Evolutionary conservation across 2,113 vertebrate species (phyloP), one percentile per base, ranked within the genome.

Genomic region (Leucosticte australis): DNA sequence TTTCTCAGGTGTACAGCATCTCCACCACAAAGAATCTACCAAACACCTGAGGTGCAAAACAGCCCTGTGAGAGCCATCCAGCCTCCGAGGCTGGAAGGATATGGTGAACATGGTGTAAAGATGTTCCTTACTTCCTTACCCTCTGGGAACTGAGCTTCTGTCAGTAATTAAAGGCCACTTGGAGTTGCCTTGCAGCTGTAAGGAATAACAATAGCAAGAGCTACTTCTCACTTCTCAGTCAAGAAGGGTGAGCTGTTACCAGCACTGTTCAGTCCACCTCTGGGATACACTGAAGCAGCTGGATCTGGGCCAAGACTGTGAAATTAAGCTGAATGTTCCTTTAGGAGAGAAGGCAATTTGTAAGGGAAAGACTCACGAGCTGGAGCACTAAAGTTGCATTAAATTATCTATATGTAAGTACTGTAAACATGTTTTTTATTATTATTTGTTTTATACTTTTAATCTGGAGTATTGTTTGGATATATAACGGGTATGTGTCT

Each of bases 301-400:
- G 6, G 50, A 55, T 81, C 41, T 64, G 74, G 65, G 49, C 53
- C 63, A 70, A 52, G 21, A 64, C 39, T 47, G 11, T 22, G 33
- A 79, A 93, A 85, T 76, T 46, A 85, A 93, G 52, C 52, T 70
- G n/a, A 67, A 37, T 35, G 27, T 30, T 82, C 26, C 31, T 65
- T 91, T 75, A 68, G 53, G 53, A 78, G 35, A 81, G 31, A 94
- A 53, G 21, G 53, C 68, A 33, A 13, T 67, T 76, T 37, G 28
- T 57, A 85, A 82, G 18, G 39, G 42, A 74, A 57, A 63, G 10
- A 46, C n/a, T 67, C 15, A 6, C 44, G 16, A 27, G 20, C 14
- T 85, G 39, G 39, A 87, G 30, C 60, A 71, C 11, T 14, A 37
- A 78, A 59, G 8, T 44, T 73, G 27, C 37, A 42, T 50, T 63